These are phyloP conservation scores for Poliocrania exsul DNA, from an alignment of 2,797 vertebrate species.

Conservation along the genomic window DNA sequence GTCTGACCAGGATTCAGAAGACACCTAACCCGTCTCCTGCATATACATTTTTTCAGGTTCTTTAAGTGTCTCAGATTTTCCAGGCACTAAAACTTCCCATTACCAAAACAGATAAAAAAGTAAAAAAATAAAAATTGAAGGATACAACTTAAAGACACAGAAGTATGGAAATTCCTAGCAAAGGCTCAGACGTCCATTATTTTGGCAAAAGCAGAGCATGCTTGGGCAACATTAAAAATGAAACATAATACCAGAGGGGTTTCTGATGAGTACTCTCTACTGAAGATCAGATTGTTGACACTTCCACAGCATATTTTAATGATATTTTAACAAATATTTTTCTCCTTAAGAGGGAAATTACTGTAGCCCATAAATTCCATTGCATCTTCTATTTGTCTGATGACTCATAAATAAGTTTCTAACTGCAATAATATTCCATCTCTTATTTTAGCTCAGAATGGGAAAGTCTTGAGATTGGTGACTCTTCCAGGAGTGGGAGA, in stretches of 20 bases:
- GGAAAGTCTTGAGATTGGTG: background rate
- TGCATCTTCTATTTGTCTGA: background rate
- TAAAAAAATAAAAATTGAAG: constrained; percentile 50
- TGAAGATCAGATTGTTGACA: background rate
- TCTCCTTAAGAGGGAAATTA: background rate
- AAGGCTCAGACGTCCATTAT: constrained; percentile 56
- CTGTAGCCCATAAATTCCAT: background rate
- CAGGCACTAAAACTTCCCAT: constrained; percentile 56
- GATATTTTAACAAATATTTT: background rate
- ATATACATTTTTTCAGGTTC: constrained; percentile 49
- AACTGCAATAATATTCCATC: background rate
- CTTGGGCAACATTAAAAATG: constrained; percentile 43
- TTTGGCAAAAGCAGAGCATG: constrained; percentile 45
- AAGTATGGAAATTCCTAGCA: constrained; percentile 63
- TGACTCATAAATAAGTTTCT: background rate
- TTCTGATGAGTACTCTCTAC: background rate
- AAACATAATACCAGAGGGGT: background rate
- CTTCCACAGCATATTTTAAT: background rate
- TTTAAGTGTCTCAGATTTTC: constrained; percentile 66
- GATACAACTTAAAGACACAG: constrained; percentile 65
- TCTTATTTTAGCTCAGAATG: background rate
- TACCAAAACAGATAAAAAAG: constrained; percentile 11
- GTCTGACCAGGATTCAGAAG: constrained; percentile 7
- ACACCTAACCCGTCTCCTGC: constrained; percentile 47
- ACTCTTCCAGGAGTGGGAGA: background rate